Conservation (phyloP, 2,113 vertebrate species). For the Ochotona princeps region DNA sequence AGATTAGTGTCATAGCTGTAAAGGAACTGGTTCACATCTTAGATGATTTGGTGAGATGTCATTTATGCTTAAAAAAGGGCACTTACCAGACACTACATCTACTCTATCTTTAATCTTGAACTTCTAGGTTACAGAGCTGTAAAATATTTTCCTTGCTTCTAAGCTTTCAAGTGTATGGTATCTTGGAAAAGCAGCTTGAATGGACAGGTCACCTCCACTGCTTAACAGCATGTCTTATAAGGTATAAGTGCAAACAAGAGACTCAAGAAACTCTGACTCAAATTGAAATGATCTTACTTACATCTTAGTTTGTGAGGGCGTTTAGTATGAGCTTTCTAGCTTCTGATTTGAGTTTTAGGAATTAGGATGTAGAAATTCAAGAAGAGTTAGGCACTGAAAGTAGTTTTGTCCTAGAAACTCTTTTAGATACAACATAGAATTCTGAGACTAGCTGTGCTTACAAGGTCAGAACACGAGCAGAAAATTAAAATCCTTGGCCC, state of each 20-base stretch:
- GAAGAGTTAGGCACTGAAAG: not conserved
- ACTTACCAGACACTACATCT: not conserved
- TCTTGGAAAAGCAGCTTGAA: not conserved
- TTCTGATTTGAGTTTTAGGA: not conserved
- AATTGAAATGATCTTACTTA: not conserved
- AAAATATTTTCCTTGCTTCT: not conserved
- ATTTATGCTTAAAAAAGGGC: too few species aligned
- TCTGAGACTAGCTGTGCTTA: not conserved
- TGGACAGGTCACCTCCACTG: not conserved
- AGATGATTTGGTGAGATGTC: not conserved
- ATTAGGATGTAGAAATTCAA: not conserved
- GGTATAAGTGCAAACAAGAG: not conserved
- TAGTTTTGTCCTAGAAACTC: constrained; percentile 5
- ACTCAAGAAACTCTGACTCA: not conserved
- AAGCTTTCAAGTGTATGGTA: not conserved
- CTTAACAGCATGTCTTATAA: not conserved
- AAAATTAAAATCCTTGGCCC: not conserved
- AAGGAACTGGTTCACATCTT: not conserved
- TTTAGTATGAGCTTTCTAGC: not conserved
- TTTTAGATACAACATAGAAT: not conserved
- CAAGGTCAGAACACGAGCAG: not conserved
- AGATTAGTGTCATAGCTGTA: not conserved
- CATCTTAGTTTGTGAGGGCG: not conserved
- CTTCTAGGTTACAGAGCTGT: not conserved
- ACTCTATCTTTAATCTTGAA: not conserved